Evolutionary conservation across 2,797 vertebrate species (phyloP).

Genomic region (Hemibagrus guttatus): DNA sequence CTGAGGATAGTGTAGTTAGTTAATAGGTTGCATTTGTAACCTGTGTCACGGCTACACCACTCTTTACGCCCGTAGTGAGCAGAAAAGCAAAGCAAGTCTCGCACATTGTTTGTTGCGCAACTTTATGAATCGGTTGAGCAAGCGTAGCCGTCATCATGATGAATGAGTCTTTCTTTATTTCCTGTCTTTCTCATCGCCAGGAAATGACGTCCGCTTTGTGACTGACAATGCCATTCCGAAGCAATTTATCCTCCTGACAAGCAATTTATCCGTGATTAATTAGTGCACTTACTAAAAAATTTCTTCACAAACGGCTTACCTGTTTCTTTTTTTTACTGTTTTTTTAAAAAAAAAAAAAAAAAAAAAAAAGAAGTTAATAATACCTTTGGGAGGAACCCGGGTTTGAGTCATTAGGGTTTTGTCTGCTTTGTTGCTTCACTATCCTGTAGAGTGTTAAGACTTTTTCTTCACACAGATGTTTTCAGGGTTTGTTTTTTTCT

Average conservation of each 20-base stretch:
- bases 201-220: constrained; percentile 7
- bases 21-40: not conserved
- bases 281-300: not conserved
- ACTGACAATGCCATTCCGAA: constrained; percentile 21
- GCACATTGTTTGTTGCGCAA: constrained; percentile 7
- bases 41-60: not conserved
- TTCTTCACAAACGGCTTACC: not conserved
- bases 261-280: constrained; percentile 4
- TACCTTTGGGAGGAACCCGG: not conserved
- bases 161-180: constrained; percentile 8
- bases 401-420: not conserved
- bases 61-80: not conserved
- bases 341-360: not conserved
- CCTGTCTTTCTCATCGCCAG: not conserved
- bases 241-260: not conserved
- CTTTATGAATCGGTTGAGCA: not conserved
- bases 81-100: not conserved
- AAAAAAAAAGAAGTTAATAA: not conserved
- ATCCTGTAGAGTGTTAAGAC: not conserved
- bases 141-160: not conserved
- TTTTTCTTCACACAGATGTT: too few relatives aligned
- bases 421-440: not conserved
- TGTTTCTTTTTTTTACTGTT: not conserved
- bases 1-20: not conserved
- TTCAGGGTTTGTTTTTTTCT: not conserved